phyloP scores from a whole-genome alignment of 2,113 vertebrate genomes.

The Anolis carolinensis region DNA sequence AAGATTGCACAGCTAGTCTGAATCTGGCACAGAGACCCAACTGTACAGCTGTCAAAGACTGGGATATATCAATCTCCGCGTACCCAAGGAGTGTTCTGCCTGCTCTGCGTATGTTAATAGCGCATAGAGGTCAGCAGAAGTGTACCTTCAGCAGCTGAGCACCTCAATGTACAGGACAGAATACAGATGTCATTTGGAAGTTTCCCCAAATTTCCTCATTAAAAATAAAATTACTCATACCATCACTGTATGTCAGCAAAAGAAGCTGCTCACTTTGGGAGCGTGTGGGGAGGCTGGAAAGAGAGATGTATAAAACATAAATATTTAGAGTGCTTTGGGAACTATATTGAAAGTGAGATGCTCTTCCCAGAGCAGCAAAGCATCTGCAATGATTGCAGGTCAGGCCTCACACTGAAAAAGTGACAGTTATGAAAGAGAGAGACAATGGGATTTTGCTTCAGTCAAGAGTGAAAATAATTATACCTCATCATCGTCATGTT shows the following conservation, averaged over 20 bases:
- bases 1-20: constrained; percentile 40
- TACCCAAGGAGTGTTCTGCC: constrained; percentile 58
- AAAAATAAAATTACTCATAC: constrained; percentile 42
- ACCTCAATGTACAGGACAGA: constrained; percentile 29
- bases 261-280: neutral
- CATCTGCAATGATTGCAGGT: constrained; percentile 41
- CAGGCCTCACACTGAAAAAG: constrained; percentile 25
- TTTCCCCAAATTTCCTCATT: constrained; percentile 50
- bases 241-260: constrained; percentile 17
- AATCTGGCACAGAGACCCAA: constrained; percentile 66
- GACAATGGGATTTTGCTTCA: constrained; percentile 17
- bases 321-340: neutral
- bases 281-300: neutral
- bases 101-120: constrained; percentile 42
- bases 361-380: constrained; percentile 25
- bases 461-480: constrained; percentile 4
- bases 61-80: constrained; percentile 69
- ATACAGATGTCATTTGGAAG: constrained; percentile 54
- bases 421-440: constrained; percentile 38
- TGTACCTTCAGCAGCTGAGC: constrained; percentile 59
- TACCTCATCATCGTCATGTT: constrained; percentile 19
- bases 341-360: constrained; percentile 35
- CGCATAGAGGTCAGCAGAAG: constrained; percentile 55
- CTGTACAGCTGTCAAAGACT: constrained; percentile 70
- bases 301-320: constrained; percentile 31